Conservation (phyloP, 2,797 vertebrate genomes). For the Orestias chungarensis region DNA sequence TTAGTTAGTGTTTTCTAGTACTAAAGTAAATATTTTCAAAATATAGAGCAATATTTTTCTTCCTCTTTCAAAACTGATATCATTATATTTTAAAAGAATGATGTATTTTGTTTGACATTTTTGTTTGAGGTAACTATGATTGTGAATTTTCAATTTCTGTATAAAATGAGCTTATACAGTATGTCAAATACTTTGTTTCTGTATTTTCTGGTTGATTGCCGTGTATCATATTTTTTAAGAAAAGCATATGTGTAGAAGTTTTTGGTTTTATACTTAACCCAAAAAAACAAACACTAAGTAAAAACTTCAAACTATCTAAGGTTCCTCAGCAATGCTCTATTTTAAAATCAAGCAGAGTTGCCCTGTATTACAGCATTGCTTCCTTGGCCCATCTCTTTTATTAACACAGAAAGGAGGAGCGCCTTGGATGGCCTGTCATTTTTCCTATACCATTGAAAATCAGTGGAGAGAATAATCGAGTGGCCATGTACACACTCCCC, state of each 20-base stretch:
- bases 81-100: neutral
- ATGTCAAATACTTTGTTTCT: neutral
- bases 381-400: slow-evolving; percentile 40
- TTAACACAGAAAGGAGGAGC: slow-evolving; percentile 29
- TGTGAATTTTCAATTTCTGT: neutral
- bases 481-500: slow-evolving; percentile 27
- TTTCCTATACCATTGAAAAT: slow-evolving; percentile 59
- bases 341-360: neutral
- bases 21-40: too few species aligned
- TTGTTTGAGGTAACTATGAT: neutral
- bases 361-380: slow-evolving; percentile 14
- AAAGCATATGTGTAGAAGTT: neutral
- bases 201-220: neutral
- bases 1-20: neutral
- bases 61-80: neutral
- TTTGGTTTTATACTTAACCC: neutral
- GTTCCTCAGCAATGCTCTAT: neutral
- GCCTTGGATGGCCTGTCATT: slow-evolving; percentile 22
- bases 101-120: neutral
- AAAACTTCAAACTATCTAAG: neutral
- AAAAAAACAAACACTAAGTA: neutral
- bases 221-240: neutral
- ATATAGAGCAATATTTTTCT: neutral
- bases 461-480: slow-evolving; percentile 60
- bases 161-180: neutral